Percentiles rank a stretch among this genome's conserved stretches.
Evolutionary conservation across 1,140 invertebrate species (phyloP).

Genomic region (Drosophila murphyi): DNA sequence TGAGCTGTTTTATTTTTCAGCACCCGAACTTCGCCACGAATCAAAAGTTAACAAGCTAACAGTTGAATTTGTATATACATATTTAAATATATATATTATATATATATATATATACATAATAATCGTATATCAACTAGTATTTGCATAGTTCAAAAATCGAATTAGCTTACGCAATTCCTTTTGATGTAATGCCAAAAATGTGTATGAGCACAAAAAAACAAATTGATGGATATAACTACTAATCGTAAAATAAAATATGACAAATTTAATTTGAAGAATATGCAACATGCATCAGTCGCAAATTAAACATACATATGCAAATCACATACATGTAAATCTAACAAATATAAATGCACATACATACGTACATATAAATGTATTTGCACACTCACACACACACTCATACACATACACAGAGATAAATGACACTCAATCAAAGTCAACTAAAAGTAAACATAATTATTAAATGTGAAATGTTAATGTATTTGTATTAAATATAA

Average conservation of each 20-base stretch:
- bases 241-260: slow-evolving; percentile 11
- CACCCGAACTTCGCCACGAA: slow-evolving; percentile 34
- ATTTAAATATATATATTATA: slow-evolving; percentile 14
- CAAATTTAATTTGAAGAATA: slow-evolving; percentile 37
- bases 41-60: slow-evolving; percentile 74
- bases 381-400: slow-evolving; percentile 62
- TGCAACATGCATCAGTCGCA: slow-evolving; percentile 17
- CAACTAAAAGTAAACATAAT: slow-evolving; percentile 75
- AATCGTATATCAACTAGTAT: slow-evolving; percentile 4
- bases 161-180: slow-evolving; percentile 38
- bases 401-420: slow-evolving; percentile 38
- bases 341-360: slow-evolving; percentile 23
- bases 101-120: background rate
- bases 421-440: slow-evolving; percentile 72
- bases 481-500: slow-evolving; percentile 73
- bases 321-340: background rate
- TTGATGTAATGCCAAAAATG: slow-evolving; percentile 49
- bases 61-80: slow-evolving; percentile 73
- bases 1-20: slow-evolving; percentile 13
- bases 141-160: slow-evolving; percentile 49
- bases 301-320: slow-evolving; percentile 36
- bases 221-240: background rate
- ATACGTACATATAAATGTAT: slow-evolving; percentile 42
- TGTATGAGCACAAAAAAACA: slow-evolving; percentile 47
- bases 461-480: slow-evolving; percentile 81